Base-by-base conservation (phyloP, 2,113 vertebrate species). In the Gnathonemus longibarbis region DNA sequence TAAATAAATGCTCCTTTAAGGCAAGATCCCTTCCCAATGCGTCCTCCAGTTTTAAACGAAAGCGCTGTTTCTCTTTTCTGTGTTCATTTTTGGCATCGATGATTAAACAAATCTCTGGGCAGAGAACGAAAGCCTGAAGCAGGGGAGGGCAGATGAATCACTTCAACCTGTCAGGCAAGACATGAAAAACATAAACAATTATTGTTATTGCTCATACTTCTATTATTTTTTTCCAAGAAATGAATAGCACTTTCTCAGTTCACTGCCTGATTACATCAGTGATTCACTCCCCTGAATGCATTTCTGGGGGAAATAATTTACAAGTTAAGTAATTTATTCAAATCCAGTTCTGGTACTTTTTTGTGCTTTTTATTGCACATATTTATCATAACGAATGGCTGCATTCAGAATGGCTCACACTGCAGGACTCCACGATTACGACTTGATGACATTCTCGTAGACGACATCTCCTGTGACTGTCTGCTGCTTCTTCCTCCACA, bases 401-500 rank as follows among this genome's bases (percentile, higher is more conserved):
- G 6, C 7, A 46, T 9, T 84, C 35, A 9, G 42, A 84, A 48
- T 11, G 83, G 42, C 90, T 88, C 84, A 90, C 90, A 31, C 45
- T 62, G 88, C 50, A 27, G 19, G 39, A 46, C 19, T 66, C 89
- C 87, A 0, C 89, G 90, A 35, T 93, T 98, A 99, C 93, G 97
- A 98, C 93, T 98, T 99, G 96, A 96, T 97, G 92, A 97, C 97
- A 0, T 99, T 99, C 94, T 98, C 98, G 1, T 98, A 99, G 94
- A 99, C 97, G 93, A 98, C 97, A 0, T 98, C 98, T 0, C 97
- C 98, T 94, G 97, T 97, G 93, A 97, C 94, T 90, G 97, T 97
- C 87, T 97, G 97, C 93, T 98, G 98, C 94, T 98, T 99, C 96
- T 97, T 98, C 90, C 96, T 96, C 98, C 98, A 99, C 97, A 99